Conservation (phyloP, 2,113 vertebrate species). For the Mandrillus leucophaeus region DNA sequence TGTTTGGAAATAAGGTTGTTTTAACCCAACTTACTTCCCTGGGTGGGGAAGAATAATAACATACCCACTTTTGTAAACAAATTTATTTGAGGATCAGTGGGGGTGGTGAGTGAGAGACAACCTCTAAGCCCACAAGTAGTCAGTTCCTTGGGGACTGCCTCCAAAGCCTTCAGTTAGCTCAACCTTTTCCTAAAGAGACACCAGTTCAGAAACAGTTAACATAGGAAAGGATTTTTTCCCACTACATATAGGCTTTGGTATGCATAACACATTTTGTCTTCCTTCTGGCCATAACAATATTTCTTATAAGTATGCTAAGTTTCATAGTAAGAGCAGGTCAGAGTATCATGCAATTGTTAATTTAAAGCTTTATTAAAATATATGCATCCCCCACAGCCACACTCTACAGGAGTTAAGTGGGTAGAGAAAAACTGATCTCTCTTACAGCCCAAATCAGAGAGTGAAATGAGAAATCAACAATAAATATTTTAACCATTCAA, state of each 20-base stretch:
- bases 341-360: neutral
- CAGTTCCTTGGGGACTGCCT: neutral
- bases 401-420: neutral
- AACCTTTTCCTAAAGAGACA: neutral
- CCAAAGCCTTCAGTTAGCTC: neutral
- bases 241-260: neutral
- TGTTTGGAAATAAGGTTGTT: neutral
- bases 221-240: neutral
- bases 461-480: neutral
- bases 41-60: neutral
- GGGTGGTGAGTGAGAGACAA: neutral
- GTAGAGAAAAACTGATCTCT: constrained; percentile 35
- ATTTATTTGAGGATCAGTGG: neutral
- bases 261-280: neutral
- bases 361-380: constrained; percentile 45
- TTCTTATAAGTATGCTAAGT: neutral
- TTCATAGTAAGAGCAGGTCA: neutral
- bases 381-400: neutral
- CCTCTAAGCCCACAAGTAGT: neutral
- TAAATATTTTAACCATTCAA: constrained; percentile 28
- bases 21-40: neutral
- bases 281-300: neutral
- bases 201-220: neutral
- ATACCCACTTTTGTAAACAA: constrained; percentile 45
- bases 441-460: constrained; percentile 49